Percentiles rank a stretch among this genome's conserved stretches.
phyloP scores from a whole-genome alignment of 2,113 vertebrate species.

The Haemorhous mexicanus region DNA sequence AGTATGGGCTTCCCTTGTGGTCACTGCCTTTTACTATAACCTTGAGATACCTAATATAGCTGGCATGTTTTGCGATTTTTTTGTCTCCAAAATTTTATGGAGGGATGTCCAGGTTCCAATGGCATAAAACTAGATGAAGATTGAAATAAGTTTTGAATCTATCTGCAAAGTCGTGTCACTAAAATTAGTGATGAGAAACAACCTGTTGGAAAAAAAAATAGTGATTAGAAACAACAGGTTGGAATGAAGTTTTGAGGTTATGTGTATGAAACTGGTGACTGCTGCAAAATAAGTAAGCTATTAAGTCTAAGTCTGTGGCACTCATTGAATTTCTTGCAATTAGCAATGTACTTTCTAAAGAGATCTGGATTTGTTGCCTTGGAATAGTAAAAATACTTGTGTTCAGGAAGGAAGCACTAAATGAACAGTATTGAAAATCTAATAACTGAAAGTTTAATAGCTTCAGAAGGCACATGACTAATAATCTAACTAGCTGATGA shows the following conservation, averaged over 20 bases:
- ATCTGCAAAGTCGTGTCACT: neutral
- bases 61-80: neutral
- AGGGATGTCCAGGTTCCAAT: neutral
- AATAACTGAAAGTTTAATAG: neutral
- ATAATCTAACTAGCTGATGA: neutral
- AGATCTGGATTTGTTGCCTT: neutral
- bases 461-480: neutral
- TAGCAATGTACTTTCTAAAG: neutral
- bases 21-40: neutral
- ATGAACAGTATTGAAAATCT: neutral
- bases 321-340: neutral
- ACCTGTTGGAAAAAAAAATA: neutral
- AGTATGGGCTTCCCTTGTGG: neutral
- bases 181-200: neutral
- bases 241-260: neutral
- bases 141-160: neutral
- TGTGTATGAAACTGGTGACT: fast-evolving
- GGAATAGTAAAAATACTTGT: neutral
- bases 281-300: neutral
- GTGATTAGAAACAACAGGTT: neutral
- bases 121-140: neutral
- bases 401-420: neutral
- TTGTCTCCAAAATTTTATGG: neutral
- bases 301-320: neutral
- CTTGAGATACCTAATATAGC: neutral